Base-by-base conservation (phyloP, 1,140 invertebrate genomes). In the Drosophila cardini region DNA sequence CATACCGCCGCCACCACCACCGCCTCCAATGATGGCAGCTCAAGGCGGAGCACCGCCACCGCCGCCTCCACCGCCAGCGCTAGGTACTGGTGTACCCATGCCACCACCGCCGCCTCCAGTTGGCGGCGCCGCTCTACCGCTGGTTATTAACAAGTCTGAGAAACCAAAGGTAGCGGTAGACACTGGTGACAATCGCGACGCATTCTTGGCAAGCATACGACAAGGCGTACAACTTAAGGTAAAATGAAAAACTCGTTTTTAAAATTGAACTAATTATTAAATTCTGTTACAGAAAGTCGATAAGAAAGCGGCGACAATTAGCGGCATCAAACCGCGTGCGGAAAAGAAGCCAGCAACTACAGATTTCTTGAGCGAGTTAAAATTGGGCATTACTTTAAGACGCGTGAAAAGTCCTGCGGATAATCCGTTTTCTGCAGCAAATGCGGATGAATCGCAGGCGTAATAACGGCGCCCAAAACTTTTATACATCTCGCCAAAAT, bases 331-430 rank as follows among this genome's bases (percentile, higher is more conserved):
- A 5, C 83, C 89, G 18, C 68, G 84, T 4, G 72, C 76, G 0
- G 89, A 91, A 45, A 72, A 70, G 10, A 91, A 90, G 42, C 90
- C 90, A 21, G 58, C 70, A 15, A 52, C 64, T 9, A 77, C 18
- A 0, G 90, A 91, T 64, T 91, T 91, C 26, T 26, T 91, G 1
- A 90, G 90, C 48, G 90, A 91, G 45, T 55, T 91, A 0, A 91
- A 91, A 57, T 45, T 91, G 42, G 89, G 90, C 10, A 78, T 91
- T 4, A 91, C 89, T 0, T 21, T 86, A 6, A 57, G 85, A 13
- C 71, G 90, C 0, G 72, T 86, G 0, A 91, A 91, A 40, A 85
- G 90, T 58, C 85, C 76, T 0, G 73, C 61, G 0, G 74, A 91
- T 48, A 86, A 91, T 72, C 84, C 78, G 0, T 86, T 63, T 67